Base-by-base conservation (phyloP, 2,797 vertebrate species). In the Ptychadena robeensis region DNA sequence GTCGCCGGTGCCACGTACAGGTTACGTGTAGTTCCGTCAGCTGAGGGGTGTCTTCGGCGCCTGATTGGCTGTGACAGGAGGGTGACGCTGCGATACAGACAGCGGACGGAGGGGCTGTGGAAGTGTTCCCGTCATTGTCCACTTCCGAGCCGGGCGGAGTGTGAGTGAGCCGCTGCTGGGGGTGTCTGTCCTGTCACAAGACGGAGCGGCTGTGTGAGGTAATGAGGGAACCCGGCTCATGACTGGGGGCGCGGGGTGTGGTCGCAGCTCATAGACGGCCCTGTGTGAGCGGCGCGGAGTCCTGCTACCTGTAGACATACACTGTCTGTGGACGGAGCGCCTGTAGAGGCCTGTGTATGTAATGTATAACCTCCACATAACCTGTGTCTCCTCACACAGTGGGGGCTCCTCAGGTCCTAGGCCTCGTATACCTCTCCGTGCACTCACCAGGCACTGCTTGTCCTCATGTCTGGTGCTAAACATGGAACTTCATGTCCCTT, bases 1-100 rank as follows among this genome's bases (percentile, higher is more conserved):
- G 14, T 14, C 63, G 40, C 40, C 48, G 30, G 4, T 84, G 82
- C 82, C 82, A 84, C 82, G 82, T 84, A 68, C 82, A 48, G 76
- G 28, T 44, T 79, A 31, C 69, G 82, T 63, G 67, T 34, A 38
- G 63, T 8, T 7, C 28, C 38, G 82, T 84, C 76, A 79, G 25
- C 44, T 44, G 3, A 18, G 40, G 59, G n/a, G 40, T 27, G 48
- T 37, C n/a, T n/a, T 35, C 32, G 34, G 9, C 4, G 0, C 27
- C 15, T 72, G 74, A 84, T 84, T 84, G 82, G 82, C 3, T 67
- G 34, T 34, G 8, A 3, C 12, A 15, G 44, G 25, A 27, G 44
- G 69, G 68, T 83, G 75, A 79, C 75, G 80, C 68, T 37, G 61
- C 32, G 38, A 30, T 34, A 48, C 40, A 38, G 82, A 53, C 64